Percentiles rank a stretch among this genome's conserved stretches.
Conservation (phyloP, 2,113 vertebrate genomes). For the Buteo buteo region DNA sequence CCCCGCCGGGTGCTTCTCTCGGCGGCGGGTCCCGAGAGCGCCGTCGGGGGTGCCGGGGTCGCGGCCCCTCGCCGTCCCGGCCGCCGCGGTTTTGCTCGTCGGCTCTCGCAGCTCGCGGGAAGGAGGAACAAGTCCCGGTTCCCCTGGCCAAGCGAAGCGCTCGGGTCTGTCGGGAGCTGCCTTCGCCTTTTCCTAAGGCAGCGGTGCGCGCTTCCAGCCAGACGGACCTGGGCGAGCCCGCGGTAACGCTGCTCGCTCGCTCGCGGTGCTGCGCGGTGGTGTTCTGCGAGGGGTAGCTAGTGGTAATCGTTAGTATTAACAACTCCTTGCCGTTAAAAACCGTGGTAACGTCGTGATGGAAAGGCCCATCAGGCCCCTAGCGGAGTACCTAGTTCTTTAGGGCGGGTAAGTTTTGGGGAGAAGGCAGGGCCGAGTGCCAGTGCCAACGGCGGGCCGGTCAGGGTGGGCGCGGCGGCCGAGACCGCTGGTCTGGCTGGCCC, state of each 20-base stretch:
- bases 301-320: fast-evolving
- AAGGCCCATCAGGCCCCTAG: neutral
- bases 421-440: fast-evolving
- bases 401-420: neutral
- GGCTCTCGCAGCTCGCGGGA: neutral
- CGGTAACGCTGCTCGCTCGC: fast-evolving
- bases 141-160: fast-evolving
- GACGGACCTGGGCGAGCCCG: fast-evolving
- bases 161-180: neutral
- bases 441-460: fast-evolving
- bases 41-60: neutral
- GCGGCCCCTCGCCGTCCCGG: fast-evolving
- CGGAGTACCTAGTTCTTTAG: fast-evolving
- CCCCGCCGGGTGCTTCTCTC: fast-evolving
- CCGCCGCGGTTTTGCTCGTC: neutral
- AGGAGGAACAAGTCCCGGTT: fast-evolving
- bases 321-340: fast-evolving
- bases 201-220: fast-evolving
- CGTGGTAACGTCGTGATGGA: fast-evolving
- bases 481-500: neutral
- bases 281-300: fast-evolving
- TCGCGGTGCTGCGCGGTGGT: fast-evolving
- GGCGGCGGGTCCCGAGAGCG: neutral
- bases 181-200: fast-evolving
- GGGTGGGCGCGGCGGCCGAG: neutral